Evolutionary conservation across 2,113 vertebrate genomes (phyloP).

Genomic region (Strix uralensis): DNA sequence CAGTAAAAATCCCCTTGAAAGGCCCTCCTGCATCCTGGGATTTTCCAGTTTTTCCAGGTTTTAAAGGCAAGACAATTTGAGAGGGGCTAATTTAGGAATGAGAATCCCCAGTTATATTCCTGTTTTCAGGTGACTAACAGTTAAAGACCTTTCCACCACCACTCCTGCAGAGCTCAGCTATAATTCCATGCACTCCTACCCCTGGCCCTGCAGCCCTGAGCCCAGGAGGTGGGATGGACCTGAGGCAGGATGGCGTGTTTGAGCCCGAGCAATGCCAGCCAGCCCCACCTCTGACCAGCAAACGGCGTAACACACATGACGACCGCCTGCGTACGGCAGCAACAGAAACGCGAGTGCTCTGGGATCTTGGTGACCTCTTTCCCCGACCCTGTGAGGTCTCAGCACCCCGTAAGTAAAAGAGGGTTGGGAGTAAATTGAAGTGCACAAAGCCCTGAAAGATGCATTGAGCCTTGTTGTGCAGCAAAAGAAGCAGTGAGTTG

Average conservation of each 20-base stretch:
- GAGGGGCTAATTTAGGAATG: not conserved
- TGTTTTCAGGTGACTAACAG: not conserved
- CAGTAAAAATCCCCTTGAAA: not conserved
- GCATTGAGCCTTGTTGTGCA: constrained; percentile 71
- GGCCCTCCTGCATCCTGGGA: not conserved
- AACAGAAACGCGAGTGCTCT: not conserved
- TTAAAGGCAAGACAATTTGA: not conserved
- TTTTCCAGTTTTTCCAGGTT: not conserved
- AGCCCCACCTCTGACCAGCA: not conserved
- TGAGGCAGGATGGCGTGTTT: fast-evolving
- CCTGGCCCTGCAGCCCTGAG: not conserved
- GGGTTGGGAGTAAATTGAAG: not conserved
- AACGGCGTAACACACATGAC: fast-evolving
- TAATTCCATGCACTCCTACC: not conserved
- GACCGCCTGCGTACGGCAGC: fast-evolving
- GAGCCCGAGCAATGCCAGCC: not conserved
- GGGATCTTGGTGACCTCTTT: not conserved
- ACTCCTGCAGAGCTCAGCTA: not conserved
- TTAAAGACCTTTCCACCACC: not conserved
- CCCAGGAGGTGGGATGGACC: fast-evolving
- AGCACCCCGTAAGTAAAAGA: fast-evolving
- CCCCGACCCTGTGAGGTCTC: not conserved
- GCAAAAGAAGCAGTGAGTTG: not conserved
- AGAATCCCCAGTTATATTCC: not conserved
- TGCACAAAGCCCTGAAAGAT: not conserved